phyloP scores from a whole-genome alignment of 2,888 invertebrate genomes.

The Norana najaformis region DNA sequence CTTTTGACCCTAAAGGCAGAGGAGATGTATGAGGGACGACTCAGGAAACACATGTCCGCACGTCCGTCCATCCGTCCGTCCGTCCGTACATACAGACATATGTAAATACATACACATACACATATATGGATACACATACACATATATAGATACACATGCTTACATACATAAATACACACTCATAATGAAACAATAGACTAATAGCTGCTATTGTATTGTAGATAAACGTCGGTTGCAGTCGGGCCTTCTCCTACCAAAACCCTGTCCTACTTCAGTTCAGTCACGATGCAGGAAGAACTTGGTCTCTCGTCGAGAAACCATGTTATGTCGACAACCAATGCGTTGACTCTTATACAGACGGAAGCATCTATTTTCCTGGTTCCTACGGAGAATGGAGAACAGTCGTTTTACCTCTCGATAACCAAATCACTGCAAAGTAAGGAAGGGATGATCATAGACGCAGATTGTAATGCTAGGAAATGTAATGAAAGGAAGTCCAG shows the following conservation, averaged over 20 bases:
- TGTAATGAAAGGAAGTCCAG: neutral
- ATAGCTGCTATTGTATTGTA: constrained; percentile 38
- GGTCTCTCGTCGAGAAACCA: constrained; percentile 57
- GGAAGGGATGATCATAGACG: constrained; percentile 28
- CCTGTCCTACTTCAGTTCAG: constrained; percentile 62
- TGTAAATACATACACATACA: neutral
- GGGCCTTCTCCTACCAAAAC: constrained; percentile 57
- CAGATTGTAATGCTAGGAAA: neutral
- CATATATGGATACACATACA: too few relatives aligned
- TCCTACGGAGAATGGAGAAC: constrained; percentile 60
- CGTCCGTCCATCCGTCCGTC: too few relatives aligned
- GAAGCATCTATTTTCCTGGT: constrained; percentile 59
- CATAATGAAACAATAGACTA: neutral
- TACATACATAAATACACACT: too few relatives aligned
- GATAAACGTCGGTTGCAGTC: constrained; percentile 62
- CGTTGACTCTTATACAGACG: constrained; percentile 52
- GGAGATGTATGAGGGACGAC: neutral
- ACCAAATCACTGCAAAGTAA: constrained; percentile 56
- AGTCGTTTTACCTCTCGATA: constrained; percentile 57
- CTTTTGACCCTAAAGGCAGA: neutral
- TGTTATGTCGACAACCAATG: constrained; percentile 57
- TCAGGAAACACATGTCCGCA: too few relatives aligned
- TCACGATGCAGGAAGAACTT: constrained; percentile 58
- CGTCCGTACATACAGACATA: too few relatives aligned
- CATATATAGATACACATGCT: too few relatives aligned